Conservation (phyloP, 2,888 invertebrate genomes). For the Drosophila planitibia region DNA sequence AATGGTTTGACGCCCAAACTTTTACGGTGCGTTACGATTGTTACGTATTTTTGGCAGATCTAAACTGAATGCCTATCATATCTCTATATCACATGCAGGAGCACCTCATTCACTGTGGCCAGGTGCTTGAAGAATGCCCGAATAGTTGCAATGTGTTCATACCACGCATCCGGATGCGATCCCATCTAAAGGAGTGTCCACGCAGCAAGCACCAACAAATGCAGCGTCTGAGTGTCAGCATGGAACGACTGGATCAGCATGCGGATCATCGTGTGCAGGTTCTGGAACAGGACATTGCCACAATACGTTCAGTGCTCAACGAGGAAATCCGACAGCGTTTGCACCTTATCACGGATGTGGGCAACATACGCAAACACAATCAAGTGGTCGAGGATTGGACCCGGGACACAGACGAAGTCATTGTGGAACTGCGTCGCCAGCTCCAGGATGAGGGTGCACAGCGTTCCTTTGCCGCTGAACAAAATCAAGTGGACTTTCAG, state of each 20-base stretch:
- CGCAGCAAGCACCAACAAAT: conserved; percentile 62
- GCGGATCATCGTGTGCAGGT: conserved; percentile 73
- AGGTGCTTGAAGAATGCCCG: conserved; percentile 90
- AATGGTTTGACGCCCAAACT: conserved; percentile 88
- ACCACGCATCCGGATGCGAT: conserved; percentile 88
- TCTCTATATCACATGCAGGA: conserved; percentile 84
- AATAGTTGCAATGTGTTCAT: conserved; percentile 90
- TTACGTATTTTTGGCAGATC: not conserved
- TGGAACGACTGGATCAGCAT: conserved; percentile 72
- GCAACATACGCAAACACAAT: conserved; percentile 84
- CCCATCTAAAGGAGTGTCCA: conserved; percentile 87
- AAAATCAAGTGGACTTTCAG: conserved; percentile 87
- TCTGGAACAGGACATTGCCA: conserved; percentile 80
- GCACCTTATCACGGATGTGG: conserved; percentile 85
- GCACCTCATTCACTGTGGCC: conserved; percentile 90
- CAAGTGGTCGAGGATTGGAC: conserved; percentile 85
- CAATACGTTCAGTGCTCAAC: conserved; percentile 82
- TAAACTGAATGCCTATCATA: not conserved
- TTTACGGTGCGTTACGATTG: conserved; percentile 86
- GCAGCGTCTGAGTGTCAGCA: conserved; percentile 52
- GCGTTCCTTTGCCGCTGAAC: conserved; percentile 86
- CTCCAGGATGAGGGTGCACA: conserved; percentile 87
- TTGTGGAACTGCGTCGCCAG: conserved; percentile 86
- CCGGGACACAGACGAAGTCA: conserved; percentile 75
- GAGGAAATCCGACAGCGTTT: conserved; percentile 85